phyloP scores from a whole-genome alignment of 2,113 vertebrate genomes.

The Apodemus sylvaticus region DNA sequence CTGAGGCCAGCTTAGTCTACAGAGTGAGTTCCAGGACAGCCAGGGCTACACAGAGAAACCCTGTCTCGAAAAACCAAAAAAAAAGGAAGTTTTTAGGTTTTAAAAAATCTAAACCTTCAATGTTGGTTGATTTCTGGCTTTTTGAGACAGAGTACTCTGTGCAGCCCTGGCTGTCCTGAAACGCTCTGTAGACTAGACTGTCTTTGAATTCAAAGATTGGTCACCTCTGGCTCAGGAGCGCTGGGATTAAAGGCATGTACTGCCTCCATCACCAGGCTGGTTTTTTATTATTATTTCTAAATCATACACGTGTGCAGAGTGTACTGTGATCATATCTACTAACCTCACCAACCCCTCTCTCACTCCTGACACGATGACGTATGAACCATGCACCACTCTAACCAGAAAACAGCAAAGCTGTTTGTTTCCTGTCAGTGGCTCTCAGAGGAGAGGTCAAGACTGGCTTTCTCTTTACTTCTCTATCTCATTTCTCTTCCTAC shows the following conservation, averaged over 20 bases:
- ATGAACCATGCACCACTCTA: not conserved
- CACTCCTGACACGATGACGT: not conserved
- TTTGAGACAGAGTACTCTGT: not conserved
- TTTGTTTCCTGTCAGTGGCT: not conserved
- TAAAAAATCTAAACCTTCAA: too few species aligned
- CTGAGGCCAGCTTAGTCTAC: too few species aligned
- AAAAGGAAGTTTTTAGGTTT: too few species aligned
- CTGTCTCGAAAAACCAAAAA: too few species aligned
- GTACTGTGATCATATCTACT: not conserved
- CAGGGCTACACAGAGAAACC: too few species aligned
- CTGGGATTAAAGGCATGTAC: not conserved
- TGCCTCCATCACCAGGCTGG: not conserved
- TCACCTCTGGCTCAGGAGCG: not conserved
- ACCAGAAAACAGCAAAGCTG: not conserved
- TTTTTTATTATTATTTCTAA: not conserved
- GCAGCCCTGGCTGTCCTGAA: not conserved
- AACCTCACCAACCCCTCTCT: not conserved
- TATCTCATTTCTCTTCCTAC: too few species aligned
- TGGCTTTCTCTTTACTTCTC: not conserved
- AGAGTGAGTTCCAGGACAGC: too few species aligned
- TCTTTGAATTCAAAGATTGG: not conserved
- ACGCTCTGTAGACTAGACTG: not conserved
- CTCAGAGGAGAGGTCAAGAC: not conserved
- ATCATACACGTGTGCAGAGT: not conserved
- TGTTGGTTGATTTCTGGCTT: not conserved